Evolutionary conservation across 2,888 invertebrate species (phyloP), one percentile per base, ranked within the genome.

Genomic region (Operophtera brumata): DNA sequence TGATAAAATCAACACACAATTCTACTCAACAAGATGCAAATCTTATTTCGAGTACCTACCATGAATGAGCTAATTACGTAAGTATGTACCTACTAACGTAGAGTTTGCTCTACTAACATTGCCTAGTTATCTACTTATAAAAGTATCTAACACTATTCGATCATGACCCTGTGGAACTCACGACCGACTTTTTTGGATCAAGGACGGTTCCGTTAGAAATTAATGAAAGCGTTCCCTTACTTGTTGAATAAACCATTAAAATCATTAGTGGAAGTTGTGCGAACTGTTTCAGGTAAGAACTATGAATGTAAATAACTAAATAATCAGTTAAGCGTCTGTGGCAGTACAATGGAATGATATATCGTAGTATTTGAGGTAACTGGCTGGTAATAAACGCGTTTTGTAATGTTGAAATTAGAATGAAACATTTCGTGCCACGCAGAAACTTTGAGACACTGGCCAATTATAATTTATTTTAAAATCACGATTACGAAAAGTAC

Each of bases 181-280:
- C 66, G 69, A 68, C 69, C 70, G 53, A 75, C 77, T 77, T 76
- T 79, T 71, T 75, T 54, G 59, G 57, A 59, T 64, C 79, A 81
- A 77, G 80, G 78, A 51, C 71, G 58, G 57, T 70, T 73, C 71
- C 66, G 66, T 12, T 26, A 34, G 28, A 35, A 42, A 51, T 48
- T 25, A 49, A 61, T 57, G 36, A 54, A 39, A 44, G 36, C 37
- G 47, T 10, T 40, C 9, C 12, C 13, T 46, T 5, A 14, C 37
- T 36, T 13, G 3, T 9, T 30, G 30, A 30, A 9, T 30, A 20
- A 20, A 20, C 4, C 20, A 30, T 30, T 30, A 9, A 30, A 5
- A 3, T 20, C 2, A 4, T 20, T 20, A 20, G 2, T 20, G 20
- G 20, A n/a, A n/a, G 20, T 20, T 20, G 4, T 20, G 4, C 4